Base-by-base conservation (phyloP, 2,888 invertebrate species). In the Rhimphoctona megacephalus region DNA sequence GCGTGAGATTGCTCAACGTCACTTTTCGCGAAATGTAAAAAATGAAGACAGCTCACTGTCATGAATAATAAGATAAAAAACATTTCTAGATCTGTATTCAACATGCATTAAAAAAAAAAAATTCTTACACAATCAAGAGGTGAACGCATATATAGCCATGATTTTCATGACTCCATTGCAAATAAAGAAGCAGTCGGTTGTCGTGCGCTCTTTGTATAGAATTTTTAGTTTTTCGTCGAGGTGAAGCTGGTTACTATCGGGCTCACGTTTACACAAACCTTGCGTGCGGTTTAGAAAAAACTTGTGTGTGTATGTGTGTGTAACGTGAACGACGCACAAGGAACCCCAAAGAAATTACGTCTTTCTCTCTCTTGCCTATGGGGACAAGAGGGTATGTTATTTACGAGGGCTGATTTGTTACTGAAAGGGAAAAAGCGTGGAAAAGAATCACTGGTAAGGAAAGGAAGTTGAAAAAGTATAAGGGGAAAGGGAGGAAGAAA, bases 401-500 rank as follows among this genome's bases (percentile, higher is more conserved):
- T 61, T 61, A 61, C 30, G 30, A 61, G 61, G 61, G 61, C 17
- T 61, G 61, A 61, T 61, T 69, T 43, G 25, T 69, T 39, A 52
- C 36, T 9, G 33, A 61, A 73, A 64, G 52, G 70, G 25, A 76
- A 74, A 79, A 67, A 22, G 49, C 17, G 17, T 70, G 33, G 67
- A 66, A 76, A 69, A 70, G 79, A 33, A 64, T 54, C 7, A 17
- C 19, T 17, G 52, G 22, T 36, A 33, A 22, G 54, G 14, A 73
- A 54, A 52, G 8, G 6, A 25, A 72, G 54, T 54, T 54, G 54
- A 49, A 25, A 11, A 30, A 57, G 74, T 30, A 25, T 17, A 17
- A 54, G 4, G 9, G 52, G 25, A 25, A 69, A 52, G 19, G 73
- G 36, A 80, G 54, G 25, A 70, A 46, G 57, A 73, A 82, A 74